These are phyloP conservation scores for Lycaon pictus DNA, from an alignment of 2,113 vertebrate species.

Conservation along the genomic window DNA sequence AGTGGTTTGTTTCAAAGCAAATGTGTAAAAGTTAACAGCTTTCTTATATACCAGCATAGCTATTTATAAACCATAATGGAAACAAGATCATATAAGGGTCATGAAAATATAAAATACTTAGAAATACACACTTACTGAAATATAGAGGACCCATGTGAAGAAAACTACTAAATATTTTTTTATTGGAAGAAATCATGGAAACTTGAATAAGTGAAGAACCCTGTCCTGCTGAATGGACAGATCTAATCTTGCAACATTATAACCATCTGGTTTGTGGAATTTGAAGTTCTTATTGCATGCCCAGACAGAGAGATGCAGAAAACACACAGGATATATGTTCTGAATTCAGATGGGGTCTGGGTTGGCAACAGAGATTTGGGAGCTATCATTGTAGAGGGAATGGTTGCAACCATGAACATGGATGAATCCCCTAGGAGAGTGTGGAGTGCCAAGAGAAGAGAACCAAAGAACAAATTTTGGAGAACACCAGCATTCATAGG, in stretches of 20 bases:
- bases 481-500: neutral
- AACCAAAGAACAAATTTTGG: neutral
- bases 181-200: conserved; percentile 13
- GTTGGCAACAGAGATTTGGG: neutral
- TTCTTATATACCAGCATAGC: neutral
- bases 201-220: neutral
- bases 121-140: neutral
- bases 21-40: neutral
- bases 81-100: neutral
- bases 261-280: neutral
- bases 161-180: conserved; percentile 3
- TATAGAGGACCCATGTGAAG: neutral
- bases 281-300: neutral
- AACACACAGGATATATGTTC: neutral
- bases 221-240: neutral
- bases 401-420: neutral
- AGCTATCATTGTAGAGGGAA: neutral
- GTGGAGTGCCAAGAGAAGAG: neutral
- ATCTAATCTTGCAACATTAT: neutral
- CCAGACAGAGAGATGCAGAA: neutral
- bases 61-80: neutral
- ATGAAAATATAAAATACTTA: neutral
- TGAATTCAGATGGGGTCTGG: conserved; percentile 20
- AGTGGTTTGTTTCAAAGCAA: conserved; percentile 57
- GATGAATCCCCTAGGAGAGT: neutral